A percentile compares a stretch with the other conserved stretches of the same genome.
Evolutionary conservation across 1,140 invertebrate genomes (phyloP).

Genomic region (Drosophila willistoni): DNA sequence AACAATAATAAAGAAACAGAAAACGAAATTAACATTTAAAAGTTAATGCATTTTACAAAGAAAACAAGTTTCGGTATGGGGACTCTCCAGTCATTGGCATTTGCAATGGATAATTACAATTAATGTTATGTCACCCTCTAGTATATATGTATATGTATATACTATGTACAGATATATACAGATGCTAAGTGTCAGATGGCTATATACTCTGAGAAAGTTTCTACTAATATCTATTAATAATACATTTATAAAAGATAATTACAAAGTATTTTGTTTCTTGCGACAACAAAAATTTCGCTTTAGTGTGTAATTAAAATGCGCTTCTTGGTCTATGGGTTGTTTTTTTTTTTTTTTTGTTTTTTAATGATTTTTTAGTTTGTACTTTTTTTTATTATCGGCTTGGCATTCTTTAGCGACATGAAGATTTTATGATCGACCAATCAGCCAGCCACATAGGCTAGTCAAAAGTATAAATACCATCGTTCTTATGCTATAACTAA

Average conservation of each 20-base stretch:
- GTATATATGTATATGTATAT: too few species aligned
- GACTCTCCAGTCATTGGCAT: slow-evolving; percentile 36
- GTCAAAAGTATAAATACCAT: slow-evolving; percentile 30
- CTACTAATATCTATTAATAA: slow-evolving; percentile 16
- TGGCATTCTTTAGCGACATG: slow-evolving; percentile 51
- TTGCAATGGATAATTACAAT: slow-evolving; percentile 34
- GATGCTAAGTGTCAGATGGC: neutral
- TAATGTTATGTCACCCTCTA: slow-evolving; percentile 17
- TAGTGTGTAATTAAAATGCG: slow-evolving; percentile 75
- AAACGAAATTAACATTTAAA: neutral
- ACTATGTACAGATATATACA: slow-evolving; percentile 14
- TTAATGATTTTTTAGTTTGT: slow-evolving; percentile 37
- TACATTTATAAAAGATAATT: slow-evolving; percentile 33
- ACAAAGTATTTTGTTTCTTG: slow-evolving; percentile 34
- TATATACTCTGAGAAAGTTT: slow-evolving; percentile 23
- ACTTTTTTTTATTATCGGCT: slow-evolving; percentile 35
- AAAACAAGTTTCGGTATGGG: neutral
- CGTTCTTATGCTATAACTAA: slow-evolving; percentile 15
- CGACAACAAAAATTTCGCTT: slow-evolving; percentile 57
- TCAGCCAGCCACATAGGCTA: slow-evolving; percentile 6
- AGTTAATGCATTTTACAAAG: slow-evolving; percentile 7
- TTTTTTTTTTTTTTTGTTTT: slow-evolving; percentile 53
- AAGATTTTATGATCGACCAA: slow-evolving; percentile 28
- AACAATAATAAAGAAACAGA: neutral
- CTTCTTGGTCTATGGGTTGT: slow-evolving; percentile 24